phyloP scores from a whole-genome alignment of 2,888 invertebrate species.

The Drosophila histrio region DNA sequence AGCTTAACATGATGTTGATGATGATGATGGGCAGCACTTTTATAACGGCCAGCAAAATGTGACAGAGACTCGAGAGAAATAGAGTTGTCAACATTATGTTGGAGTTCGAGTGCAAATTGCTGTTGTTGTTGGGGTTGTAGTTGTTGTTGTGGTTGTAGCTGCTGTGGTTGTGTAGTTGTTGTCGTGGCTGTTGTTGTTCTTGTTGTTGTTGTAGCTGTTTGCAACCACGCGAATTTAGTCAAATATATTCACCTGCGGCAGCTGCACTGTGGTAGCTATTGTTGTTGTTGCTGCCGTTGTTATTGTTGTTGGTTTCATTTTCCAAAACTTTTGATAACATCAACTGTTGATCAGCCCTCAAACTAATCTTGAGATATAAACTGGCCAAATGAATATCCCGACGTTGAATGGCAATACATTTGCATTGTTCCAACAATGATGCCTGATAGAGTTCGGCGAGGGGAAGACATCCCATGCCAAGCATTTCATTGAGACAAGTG shows the following conservation, averaged over 20 bases:
- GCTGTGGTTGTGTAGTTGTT: conserved; percentile 15
- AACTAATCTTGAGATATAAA: conserved; percentile 77
- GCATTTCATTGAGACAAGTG: conserved; percentile 81
- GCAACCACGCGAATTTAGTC: conserved; percentile 74
- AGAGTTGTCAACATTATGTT: conserved; percentile 16
- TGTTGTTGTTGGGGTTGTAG: conserved; percentile 23
- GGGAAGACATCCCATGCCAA: conserved; percentile 76
- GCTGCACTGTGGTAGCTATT: conserved; percentile 46
- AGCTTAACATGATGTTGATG: conserved; percentile 37
- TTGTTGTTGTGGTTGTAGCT: conserved; percentile 24
- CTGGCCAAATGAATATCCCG: conserved; percentile 75
- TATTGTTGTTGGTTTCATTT: conserved; percentile 39
- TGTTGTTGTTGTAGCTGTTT: conserved; percentile 41
- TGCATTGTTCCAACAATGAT: conserved; percentile 80
- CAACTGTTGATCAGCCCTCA: conserved; percentile 49
- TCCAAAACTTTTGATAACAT: conserved; percentile 29
- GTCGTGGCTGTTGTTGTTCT: conserved; percentile 33
- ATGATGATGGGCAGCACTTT: conserved; percentile 49
- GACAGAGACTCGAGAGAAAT: conserved; percentile 33
- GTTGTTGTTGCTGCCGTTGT: conserved; percentile 32
- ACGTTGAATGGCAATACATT: conserved; percentile 75
- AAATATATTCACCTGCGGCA: conserved; percentile 81
- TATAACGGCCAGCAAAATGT: conserved; percentile 42
- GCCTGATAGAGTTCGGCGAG: conserved; percentile 75
- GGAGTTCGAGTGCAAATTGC: conserved; percentile 23